A percentile compares a stretch with the other conserved stretches of the same genome.
Conservation (phyloP, 2,888 invertebrate species). For the Habrosyne pyritoides region DNA sequence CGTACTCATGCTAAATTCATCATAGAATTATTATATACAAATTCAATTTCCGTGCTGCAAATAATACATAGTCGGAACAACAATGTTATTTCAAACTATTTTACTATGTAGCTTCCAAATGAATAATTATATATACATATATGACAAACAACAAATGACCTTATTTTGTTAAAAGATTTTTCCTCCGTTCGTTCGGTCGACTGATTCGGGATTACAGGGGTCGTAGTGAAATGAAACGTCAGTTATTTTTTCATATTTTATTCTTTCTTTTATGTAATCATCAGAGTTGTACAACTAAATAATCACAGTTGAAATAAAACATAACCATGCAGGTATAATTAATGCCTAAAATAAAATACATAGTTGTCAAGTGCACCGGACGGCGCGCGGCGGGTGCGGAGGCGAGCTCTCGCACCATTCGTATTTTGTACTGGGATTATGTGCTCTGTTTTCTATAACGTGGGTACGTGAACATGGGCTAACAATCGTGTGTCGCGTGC, state of each 20-base stretch:
- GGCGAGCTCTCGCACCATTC: conserved; percentile 26
- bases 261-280: conserved; percentile 83
- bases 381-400: conserved; percentile 25
- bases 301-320: conserved; percentile 85
- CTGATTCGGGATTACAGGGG: conserved; percentile 2
- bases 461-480: conserved; percentile 10
- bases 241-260: conserved; percentile 71
- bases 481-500: not conserved
- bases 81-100: no score
- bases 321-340: conserved; percentile 70
- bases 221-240: conserved; percentile 44
- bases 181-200: conserved; percentile 8
- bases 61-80: no score
- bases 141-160: not conserved
- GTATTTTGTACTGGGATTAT: conserved; percentile 71
- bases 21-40: no score
- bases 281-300: conserved; percentile 85
- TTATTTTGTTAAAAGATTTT: conserved; percentile 6
- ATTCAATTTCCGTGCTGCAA: no score
- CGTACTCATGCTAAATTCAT: no score
- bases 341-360: conserved; percentile 69
- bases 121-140: not conserved
- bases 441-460: conserved; percentile 71
- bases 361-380: conserved; percentile 26
- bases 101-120: no score